Evolutionary conservation across 2,888 invertebrate species (phyloP), one percentile per base, ranked within the genome.

Genomic region (Ennomos fuscantarius): DNA sequence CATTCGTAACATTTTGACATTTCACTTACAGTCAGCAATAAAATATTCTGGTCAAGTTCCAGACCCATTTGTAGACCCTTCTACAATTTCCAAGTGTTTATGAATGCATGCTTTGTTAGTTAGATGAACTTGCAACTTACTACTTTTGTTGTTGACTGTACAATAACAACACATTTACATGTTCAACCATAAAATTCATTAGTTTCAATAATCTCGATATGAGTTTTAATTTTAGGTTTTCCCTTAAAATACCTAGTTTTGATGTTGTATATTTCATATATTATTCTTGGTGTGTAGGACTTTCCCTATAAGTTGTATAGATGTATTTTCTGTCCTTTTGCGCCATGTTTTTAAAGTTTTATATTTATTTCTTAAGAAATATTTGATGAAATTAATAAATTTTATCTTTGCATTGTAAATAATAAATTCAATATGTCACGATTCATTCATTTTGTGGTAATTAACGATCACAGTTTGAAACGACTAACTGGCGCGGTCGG

Each of bases 281-380:
- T 24, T 24, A 50, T 50, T 65, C 59, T 67, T 40, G 55, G 55
- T 67, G 65, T 67, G 59, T 63, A 63, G 62, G 44, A 46, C n/a
- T 52, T 56, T 8, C 36, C 15, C 3, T 54, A 9, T 6, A 32
- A 51, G 36, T 61, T 46, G 9, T 46, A 9, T 65, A 50, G 50
- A 43, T 51, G 48, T 24, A 24, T 49, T 46, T 34, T 10, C 11
- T 57, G 8, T 37, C 24, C 31, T 34, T 34, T 12, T 34, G 50
- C 41, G 55, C 45, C 45, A 46, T 56, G 45, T 42, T 49, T 39
- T 0, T 47, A 33, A 36, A 13, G 1, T 36, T 24, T 9, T n/a
- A n/a, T n/a, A n/a, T n/a, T n/a, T 11, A 15, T 15, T 15, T 8
- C 13, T 6, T 8, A 15, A 5, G 8, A 11, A 5, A 36, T 10